Percentiles rank a stretch among this genome's conserved stretches.
These are phyloP conservation scores for Gila orcuttii DNA, from an alignment of 2,113 vertebrate species.

Conservation along the genomic window DNA sequence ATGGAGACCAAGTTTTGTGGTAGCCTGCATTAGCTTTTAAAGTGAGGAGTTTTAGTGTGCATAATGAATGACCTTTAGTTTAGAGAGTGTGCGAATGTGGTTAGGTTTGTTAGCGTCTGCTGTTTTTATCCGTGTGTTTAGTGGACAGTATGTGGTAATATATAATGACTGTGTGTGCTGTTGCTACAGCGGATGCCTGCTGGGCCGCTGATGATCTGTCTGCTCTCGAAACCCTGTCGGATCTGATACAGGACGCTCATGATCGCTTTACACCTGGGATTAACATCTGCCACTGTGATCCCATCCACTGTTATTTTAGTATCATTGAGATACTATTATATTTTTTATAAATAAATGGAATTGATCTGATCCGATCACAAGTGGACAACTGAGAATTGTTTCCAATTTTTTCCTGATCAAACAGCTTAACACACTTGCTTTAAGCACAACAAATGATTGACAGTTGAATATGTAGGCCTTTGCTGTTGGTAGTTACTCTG, in stretches of 20 bases:
- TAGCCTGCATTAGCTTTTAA: conserved; percentile 20
- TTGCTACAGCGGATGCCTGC: conserved; percentile 1
- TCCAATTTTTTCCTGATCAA: neutral
- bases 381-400: neutral
- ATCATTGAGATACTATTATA: neutral
- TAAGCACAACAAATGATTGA: neutral
- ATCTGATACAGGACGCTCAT: conserved; percentile 22
- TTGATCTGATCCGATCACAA: neutral
- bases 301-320: too few relatives aligned
- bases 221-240: conserved; percentile 25
- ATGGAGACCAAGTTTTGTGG: conserved; percentile 20
- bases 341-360: neutral
- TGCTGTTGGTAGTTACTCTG: too few relatives aligned
- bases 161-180: conserved; percentile 23
- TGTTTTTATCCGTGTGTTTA: conserved; percentile 22
- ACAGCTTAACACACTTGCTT: neutral
- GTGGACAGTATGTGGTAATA: conserved; percentile 12
- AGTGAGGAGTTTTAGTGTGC: conserved; percentile 43
- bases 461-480: neutral
- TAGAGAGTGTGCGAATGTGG: conserved; percentile 20
- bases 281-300: neutral
- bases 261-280: neutral
- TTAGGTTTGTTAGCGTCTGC: conserved; percentile 22
- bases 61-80: conserved; percentile 40
- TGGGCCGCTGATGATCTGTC: conserved; percentile 45